These are phyloP conservation scores for Synanthedon formicaeformis DNA, from an alignment of 2,888 invertebrate genomes.

Conservation along the genomic window DNA sequence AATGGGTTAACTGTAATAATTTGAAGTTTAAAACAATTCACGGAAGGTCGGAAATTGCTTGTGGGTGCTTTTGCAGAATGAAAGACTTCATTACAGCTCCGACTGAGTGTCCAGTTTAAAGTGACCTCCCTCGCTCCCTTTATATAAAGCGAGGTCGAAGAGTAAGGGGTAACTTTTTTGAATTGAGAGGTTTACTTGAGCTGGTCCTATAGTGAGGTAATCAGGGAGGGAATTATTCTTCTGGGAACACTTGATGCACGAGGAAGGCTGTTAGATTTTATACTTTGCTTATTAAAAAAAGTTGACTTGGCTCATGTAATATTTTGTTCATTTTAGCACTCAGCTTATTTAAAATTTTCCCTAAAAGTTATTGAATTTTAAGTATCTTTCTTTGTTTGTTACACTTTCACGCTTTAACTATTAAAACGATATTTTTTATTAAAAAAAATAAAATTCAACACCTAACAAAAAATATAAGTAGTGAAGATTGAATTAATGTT, in stretches of 20 bases:
- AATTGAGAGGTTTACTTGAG: constrained; percentile 8
- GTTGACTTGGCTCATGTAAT: not conserved
- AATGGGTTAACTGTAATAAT: constrained; percentile 8
- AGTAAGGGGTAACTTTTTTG: not conserved
- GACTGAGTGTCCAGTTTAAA: constrained; percentile 14
- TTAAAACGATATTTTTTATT: too few species aligned
- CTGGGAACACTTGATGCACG: constrained; percentile 19
- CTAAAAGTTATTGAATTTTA: too few species aligned
- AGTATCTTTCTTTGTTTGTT: too few species aligned
- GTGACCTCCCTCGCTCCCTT: constrained; percentile 9
- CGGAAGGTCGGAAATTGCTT: constrained; percentile 17
- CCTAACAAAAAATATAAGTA: too few species aligned
- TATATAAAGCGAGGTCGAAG: not conserved
- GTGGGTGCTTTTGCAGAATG: constrained; percentile 7
- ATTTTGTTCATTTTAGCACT: not conserved
- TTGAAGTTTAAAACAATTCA: constrained; percentile 8
- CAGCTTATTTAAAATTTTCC: too few species aligned
- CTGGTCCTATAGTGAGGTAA: constrained; percentile 17
- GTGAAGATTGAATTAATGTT: too few species aligned
- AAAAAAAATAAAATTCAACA: too few species aligned
- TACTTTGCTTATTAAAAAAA: too few species aligned
- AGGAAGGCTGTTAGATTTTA: constrained; percentile 10
- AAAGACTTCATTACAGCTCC: constrained; percentile 25
- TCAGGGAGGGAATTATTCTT: constrained; percentile 25
- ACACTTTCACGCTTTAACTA: too few species aligned